Percentiles rank a stretch among this genome's conserved stretches.
phyloP scores from a whole-genome alignment of 1,140 invertebrate genomes.

The Drusus annulatus region DNA sequence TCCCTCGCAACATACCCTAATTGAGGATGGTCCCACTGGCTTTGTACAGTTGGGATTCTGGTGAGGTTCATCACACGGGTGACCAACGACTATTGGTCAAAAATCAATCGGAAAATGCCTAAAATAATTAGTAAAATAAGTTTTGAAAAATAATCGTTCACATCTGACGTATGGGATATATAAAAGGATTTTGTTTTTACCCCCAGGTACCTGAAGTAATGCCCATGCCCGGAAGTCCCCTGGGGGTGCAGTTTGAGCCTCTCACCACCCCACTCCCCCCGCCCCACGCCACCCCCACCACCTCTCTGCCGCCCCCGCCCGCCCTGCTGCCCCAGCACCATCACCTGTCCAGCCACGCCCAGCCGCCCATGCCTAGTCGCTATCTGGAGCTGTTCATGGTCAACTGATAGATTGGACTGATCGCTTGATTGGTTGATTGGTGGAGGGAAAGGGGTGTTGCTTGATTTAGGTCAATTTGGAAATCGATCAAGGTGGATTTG shows the following conservation, averaged over 20 bases:
- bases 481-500: no score
- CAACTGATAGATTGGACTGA: slow-evolving; percentile 13
- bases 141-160: no score
- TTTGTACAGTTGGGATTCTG: background rate
- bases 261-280: slow-evolving; percentile 7
- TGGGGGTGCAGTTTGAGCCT: slow-evolving; percentile 37
- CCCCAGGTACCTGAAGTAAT: slow-evolving; percentile 44
- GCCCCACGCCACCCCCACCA: background rate
- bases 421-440: background rate
- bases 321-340: slow-evolving; percentile 5
- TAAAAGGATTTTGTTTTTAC: background rate
- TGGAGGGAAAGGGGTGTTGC: background rate
- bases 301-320: background rate
- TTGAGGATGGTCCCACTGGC: no score
- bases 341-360: background rate
- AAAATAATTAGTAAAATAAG: no score
- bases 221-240: slow-evolving; percentile 41
- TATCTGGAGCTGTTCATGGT: slow-evolving; percentile 48
- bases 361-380: slow-evolving; percentile 35
- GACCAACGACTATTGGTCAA: background rate
- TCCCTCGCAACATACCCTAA: background rate
- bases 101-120: no score
- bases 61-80: background rate
- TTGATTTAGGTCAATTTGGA: background rate
- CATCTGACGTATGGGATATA: background rate